Evolutionary conservation across 2,797 vertebrate species (phyloP).

Genomic region (Anabacerthia variegaticeps): DNA sequence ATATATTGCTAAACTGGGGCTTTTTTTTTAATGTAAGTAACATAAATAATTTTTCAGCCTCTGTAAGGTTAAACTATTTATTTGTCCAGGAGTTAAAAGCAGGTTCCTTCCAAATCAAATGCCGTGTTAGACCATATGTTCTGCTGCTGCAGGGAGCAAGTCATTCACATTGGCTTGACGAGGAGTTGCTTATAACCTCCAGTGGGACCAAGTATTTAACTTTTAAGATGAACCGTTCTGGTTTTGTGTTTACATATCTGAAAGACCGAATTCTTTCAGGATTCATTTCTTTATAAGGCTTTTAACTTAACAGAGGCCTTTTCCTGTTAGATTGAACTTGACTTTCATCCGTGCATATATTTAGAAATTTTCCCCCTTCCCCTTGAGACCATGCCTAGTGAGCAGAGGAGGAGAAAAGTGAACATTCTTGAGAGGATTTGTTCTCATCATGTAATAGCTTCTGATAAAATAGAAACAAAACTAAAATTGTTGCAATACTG

Average conservation of each 20-base stretch:
- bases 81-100: not conserved
- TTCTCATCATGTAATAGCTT: not conserved
- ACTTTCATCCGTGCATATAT: not conserved
- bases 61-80: not conserved
- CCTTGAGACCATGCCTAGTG: not conserved
- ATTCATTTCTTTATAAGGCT: constrained; percentile 25
- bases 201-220: not conserved
- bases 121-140: not conserved
- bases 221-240: not conserved
- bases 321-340: not conserved
- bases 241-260: not conserved
- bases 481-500: not conserved
- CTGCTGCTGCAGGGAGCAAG: not conserved
- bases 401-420: not conserved
- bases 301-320: not conserved
- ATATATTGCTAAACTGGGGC: not conserved
- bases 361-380: not conserved
- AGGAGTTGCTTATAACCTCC: not conserved
- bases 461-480: constrained; percentile 13
- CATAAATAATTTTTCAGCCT: not conserved
- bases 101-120: not conserved
- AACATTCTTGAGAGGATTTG: not conserved
- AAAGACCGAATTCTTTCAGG: not conserved
- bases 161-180: not conserved
- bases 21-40: not conserved